Conservation (phyloP, 2,797 vertebrate genomes). For the Myiotriccus ornatus region DNA sequence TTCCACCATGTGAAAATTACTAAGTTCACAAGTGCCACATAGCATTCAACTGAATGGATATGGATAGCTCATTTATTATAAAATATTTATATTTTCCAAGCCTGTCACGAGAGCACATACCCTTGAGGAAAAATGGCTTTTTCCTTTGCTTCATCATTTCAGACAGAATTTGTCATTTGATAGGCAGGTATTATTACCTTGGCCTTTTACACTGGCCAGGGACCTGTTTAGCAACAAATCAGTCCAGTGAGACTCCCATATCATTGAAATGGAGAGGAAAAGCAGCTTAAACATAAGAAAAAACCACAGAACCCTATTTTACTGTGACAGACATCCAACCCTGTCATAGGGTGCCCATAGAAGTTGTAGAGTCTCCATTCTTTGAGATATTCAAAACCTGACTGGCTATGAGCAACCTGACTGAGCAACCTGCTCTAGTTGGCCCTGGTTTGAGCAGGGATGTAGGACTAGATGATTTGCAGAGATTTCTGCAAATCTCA, state of each 20-base stretch:
- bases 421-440: neutral
- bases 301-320: neutral
- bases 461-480: neutral
- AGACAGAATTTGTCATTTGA: slow-evolving; percentile 50
- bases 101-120: neutral
- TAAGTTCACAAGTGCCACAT: neutral
- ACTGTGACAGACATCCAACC: neutral
- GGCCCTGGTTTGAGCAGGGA: neutral
- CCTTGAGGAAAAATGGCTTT: slow-evolving; percentile 12
- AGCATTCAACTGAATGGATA: neutral
- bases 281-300: neutral
- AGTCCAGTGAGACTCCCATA: neutral
- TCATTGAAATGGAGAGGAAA: neutral
- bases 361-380: neutral
- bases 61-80: slow-evolving; percentile 43
- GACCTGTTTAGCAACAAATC: neutral
- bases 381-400: neutral
- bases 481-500: neutral
- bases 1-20: neutral
- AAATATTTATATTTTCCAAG: slow-evolving; percentile 41
- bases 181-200: slow-evolving; percentile 49
- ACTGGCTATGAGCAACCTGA: no score
- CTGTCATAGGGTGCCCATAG: neutral
- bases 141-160: neutral
- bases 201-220: neutral